Base-by-base conservation (phyloP, 92 coral and sea anemone genomes). In the Bergia sp. region DNA sequence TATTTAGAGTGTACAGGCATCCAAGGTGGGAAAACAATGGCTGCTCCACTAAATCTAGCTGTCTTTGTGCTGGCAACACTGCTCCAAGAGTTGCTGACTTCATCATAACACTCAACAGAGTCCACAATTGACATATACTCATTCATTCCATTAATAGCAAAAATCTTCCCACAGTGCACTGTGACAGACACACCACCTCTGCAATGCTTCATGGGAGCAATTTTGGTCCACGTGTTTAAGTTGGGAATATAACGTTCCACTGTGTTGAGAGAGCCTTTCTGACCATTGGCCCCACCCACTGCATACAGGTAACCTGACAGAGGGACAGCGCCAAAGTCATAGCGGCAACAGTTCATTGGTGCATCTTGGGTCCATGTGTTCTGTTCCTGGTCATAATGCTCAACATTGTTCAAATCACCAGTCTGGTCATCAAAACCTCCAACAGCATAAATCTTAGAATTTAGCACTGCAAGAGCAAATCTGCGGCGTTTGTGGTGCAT, bases 131-230 rank as follows among this genome's bases (percentile, higher is more conserved):
- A 95, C 99, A 97, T 97, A 89, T 96, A 97, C 86, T 95, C 98
- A 74, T 93, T 97, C 99, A 97, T 97, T 55, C 99, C 99, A 80
- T 97, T 97, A 42, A 97, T 93, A 8, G 98, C 99, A 89, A 95
- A 97, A 57, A 97, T 97, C 90, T 97, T 97, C 81, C 99, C 99
- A 82, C 96, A 95, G 55, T 91, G 95, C 37, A 97, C 97, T 6
- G 99, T 92, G 36, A 95, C 95, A 0, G 98, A 96, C 42, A 93
- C 95, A 10, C 99, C 99, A 16, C 99, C 99, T 42, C 99, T 82
- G 80, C 98, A 96, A 64, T 93, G 95, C 89, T 93, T 95, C 88
- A 97, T 92, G 73, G 98, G 80, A 1, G 99, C 96, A 61, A 97
- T 93, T 80, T 90, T 91, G 10, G 98, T 89, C 99, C 99, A 97